Base-by-base conservation (phyloP, 1,140 invertebrate genomes). In the Meloidogyne chitwoodi region DNA sequence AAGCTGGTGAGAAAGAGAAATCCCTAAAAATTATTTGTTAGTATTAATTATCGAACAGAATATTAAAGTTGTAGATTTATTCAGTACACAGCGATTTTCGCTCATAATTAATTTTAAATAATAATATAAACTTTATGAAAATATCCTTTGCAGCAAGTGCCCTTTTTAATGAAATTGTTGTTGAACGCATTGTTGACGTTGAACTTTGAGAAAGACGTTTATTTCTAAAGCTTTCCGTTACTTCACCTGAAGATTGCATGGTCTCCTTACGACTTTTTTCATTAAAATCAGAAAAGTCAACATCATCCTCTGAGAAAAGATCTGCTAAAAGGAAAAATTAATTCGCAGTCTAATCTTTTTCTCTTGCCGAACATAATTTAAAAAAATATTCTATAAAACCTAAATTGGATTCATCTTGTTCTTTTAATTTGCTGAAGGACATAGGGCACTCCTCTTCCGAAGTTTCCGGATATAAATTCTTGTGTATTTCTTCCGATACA, bases 1-100 rank as follows among this genome's bases (percentile, higher is more conserved):
- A 80, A 14, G 81, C 29, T 2, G 83, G 83, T 3, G 75, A 79
- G 61, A 83, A 83, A 14, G 78, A 80, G 44, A 83, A 83, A 22
- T 85, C 76, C 44, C 83, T 83, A 27, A 68, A 81, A 3, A 62
- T 26, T 38, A 3, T 29, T 72, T 4, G 16, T 27, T 16, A 62
- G 3, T 29, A 14, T 24, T 11, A 24, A 34, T 16, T 44, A 31
- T 5, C 5, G 22, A 67, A 67, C 29, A 31, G 0, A 2, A 31
- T n/a, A 12, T 29, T 14, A 66, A 66, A 19, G 0, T 68, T 16
- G 38, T 8, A 29, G n/a, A 68, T 68, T 29, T n/a, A n/a, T n/a
- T n/a, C n/a, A n/a, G n/a, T n/a, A n/a, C 27, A 24, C n/a, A 22
- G 62, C 2, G 62, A 22, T 27, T 8, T 22, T 31, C 66, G 27